Evolutionary conservation across 2,797 vertebrate species (phyloP).

Genomic region (Pteronotus mesoamericanus): DNA sequence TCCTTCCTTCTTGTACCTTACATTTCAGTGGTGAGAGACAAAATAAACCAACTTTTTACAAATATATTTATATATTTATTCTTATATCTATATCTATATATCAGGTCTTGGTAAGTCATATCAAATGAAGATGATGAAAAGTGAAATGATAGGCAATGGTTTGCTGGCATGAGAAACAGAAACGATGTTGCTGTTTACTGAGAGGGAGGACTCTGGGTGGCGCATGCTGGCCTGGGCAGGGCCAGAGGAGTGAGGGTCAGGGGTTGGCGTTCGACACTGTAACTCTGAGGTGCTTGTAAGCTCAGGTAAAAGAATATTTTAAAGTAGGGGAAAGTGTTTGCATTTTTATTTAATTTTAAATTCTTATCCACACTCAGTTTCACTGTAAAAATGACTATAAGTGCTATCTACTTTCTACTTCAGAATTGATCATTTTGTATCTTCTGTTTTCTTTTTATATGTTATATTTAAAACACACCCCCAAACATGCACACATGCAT

Average conservation of each 20-base stretch:
- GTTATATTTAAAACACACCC: not conserved
- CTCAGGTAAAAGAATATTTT: not conserved
- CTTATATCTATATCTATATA: not conserved
- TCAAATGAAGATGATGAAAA: not conserved
- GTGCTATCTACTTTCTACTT: not conserved
- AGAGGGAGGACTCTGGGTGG: not conserved
- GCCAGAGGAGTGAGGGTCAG: not conserved
- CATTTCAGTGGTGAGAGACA: not conserved
- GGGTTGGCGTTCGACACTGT: not conserved
- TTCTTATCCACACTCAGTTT: not conserved
- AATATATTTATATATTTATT: not conserved
- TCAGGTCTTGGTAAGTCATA: not conserved
- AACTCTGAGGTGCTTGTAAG: not conserved
- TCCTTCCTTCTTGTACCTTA: not conserved
- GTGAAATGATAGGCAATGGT: not conserved
- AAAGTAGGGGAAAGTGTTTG: not conserved
- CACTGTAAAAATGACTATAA: not conserved
- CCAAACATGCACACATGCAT: not conserved
- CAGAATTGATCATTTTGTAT: not conserved
- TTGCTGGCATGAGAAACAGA: not conserved
- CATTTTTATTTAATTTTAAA: not conserved
- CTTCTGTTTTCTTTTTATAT: not conserved
- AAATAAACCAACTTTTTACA: not conserved
- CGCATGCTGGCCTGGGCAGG: rapidly evolving
- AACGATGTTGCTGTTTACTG: not conserved